Percentiles rank a stretch among this genome's conserved stretches.
phyloP scores from a whole-genome alignment of 2,797 vertebrate species.

The Dicrostonyx torquatus region DNA sequence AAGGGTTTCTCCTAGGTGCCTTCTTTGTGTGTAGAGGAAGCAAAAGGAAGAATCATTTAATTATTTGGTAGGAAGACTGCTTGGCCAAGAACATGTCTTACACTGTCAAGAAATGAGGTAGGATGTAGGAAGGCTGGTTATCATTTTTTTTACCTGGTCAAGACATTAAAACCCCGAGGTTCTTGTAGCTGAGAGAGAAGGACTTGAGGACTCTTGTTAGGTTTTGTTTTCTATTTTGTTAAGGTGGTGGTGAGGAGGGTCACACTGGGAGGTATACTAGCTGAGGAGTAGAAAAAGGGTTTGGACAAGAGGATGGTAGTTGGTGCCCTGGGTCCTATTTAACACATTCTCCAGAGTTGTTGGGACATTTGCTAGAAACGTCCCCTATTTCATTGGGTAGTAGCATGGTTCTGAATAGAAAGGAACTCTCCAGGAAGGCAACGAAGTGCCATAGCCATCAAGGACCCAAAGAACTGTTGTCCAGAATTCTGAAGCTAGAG shows the following conservation, averaged over 20 bases:
- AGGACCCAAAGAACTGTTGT: constrained; percentile 41
- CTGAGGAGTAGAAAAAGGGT: neutral
- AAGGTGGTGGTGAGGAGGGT: neutral
- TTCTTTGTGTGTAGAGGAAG: constrained; percentile 50
- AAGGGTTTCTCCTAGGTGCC: constrained; percentile 61
- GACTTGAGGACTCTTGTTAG: constrained; percentile 69
- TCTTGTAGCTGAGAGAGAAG: constrained; percentile 72
- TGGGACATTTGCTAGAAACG: constrained; percentile 60
- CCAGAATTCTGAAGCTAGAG: constrained; percentile 71
- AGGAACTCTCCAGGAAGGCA: constrained; percentile 57
- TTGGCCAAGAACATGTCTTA: constrained; percentile 74
- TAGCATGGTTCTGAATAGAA: constrained; percentile 69
- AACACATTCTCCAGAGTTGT: constrained; percentile 68
- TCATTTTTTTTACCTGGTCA: constrained; percentile 71
- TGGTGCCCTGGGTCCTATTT: constrained; percentile 64
- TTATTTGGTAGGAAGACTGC: constrained; percentile 80
- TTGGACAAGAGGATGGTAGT: neutral
- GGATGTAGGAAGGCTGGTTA: constrained; percentile 69
- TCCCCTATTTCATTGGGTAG: constrained; percentile 79
- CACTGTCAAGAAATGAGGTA: constrained; percentile 70
- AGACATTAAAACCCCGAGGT: constrained; percentile 76
- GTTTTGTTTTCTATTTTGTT: constrained; percentile 79
- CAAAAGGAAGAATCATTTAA: constrained; percentile 79
- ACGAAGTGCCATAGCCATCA: constrained; percentile 49
- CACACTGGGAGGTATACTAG: neutral